Conservation (phyloP, 2,888 invertebrate species). For the Morpho deidamia region DNA sequence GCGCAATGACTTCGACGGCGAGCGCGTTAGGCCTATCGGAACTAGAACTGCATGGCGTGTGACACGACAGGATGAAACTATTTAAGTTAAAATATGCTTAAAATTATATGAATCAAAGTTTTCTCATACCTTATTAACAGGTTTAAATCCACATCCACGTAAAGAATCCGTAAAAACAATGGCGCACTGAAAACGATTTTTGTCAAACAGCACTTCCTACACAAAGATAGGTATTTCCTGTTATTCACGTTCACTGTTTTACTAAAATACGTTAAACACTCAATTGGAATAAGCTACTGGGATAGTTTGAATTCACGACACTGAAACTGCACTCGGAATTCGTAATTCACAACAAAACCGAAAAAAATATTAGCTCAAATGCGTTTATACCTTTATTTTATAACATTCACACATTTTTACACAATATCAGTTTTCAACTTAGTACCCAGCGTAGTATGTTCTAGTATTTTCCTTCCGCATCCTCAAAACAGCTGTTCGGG, state of each 20-base stretch:
- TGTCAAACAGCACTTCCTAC: conserved; percentile 10
- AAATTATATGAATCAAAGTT: not conserved
- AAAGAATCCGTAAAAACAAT: conserved; percentile 50
- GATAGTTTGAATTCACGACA: conserved; percentile 5
- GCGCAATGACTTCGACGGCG: conserved; percentile 26
- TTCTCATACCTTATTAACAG: conserved; percentile 51
- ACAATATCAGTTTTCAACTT: not conserved
- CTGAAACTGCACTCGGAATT: conserved; percentile 13
- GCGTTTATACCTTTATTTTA: not conserved
- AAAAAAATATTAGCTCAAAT: not conserved
- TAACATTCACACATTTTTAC: not conserved
- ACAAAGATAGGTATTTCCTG: not conserved
- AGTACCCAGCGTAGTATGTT: conserved; percentile 3
- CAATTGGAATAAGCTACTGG: not conserved
- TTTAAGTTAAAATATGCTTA: not conserved
- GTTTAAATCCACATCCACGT: conserved; percentile 48
- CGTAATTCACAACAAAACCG: not conserved
- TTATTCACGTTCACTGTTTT: not conserved
- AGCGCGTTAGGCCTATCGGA: conserved; percentile 41
- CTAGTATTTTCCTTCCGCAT: conserved; percentile 39
- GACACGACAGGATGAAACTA: not conserved
- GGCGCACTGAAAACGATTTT: conserved; percentile 23
- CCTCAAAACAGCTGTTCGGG: conserved; percentile 67
- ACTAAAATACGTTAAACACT: not conserved
- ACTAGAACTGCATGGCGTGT: conserved; percentile 13